A percentile compares a stretch with the other conserved stretches of the same genome.
Evolutionary conservation across 1,140 invertebrate genomes (phyloP).

Genomic region (Vanessa tameamea): DNA sequence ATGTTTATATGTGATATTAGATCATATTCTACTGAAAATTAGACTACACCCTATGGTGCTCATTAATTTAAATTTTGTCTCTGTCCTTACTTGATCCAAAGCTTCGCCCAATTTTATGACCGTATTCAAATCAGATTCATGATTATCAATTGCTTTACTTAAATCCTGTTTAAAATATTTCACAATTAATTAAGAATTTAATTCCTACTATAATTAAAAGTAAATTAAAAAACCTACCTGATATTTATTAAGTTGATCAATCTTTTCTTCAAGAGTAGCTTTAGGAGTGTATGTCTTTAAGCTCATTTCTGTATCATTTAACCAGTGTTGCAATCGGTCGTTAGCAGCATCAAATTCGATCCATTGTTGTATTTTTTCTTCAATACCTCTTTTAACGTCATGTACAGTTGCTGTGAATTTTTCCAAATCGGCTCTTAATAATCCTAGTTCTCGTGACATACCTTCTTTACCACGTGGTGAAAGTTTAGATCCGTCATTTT

Average conservation of each 20-base stretch:
- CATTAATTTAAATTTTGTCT: slow-evolving; percentile 45
- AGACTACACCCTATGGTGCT: slow-evolving; percentile 69
- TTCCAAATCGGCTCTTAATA: slow-evolving; percentile 89
- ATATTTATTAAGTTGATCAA: slow-evolving; percentile 94
- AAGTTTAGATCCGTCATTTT: slow-evolving; percentile 84
- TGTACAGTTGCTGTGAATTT: slow-evolving; percentile 89
- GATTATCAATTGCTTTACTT: slow-evolving; percentile 86
- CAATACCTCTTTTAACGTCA: slow-evolving; percentile 89
- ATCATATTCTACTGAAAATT: slow-evolving; percentile 72
- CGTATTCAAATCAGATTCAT: slow-evolving; percentile 86
- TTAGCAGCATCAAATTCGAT: slow-evolving; percentile 93
- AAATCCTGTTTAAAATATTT: slow-evolving; percentile 85
- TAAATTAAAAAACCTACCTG: slow-evolving; percentile 83
- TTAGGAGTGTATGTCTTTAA: slow-evolving; percentile 93
- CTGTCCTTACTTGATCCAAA: slow-evolving; percentile 90
- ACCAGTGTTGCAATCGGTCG: slow-evolving; percentile 90
- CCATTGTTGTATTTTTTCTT: slow-evolving; percentile 94
- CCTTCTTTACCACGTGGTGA: slow-evolving; percentile 89
- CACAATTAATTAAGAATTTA: slow-evolving; percentile 36
- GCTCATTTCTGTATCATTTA: slow-evolving; percentile 91
- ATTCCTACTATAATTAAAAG: background rate
- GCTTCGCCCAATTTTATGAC: slow-evolving; percentile 88
- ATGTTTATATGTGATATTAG: slow-evolving; percentile 58
- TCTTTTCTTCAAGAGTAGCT: slow-evolving; percentile 93
- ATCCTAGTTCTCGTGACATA: slow-evolving; percentile 89